Evolutionary conservation across 2,113 vertebrate genomes (phyloP).

Genomic region (Nymphicus hollandicus): DNA sequence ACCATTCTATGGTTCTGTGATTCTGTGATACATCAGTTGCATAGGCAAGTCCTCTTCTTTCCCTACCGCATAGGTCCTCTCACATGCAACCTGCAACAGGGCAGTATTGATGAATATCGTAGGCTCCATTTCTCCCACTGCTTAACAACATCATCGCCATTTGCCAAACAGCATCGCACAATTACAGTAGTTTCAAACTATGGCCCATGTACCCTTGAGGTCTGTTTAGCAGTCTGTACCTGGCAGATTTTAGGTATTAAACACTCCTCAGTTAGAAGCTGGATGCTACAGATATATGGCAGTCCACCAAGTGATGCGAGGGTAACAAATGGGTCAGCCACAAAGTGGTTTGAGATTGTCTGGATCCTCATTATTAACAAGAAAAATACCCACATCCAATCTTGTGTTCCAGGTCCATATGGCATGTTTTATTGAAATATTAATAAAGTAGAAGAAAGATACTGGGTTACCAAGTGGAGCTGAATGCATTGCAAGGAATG

Average conservation of each 20-base stretch:
- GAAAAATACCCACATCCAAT: background rate
- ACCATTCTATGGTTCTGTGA: background rate
- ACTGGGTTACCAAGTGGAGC: background rate
- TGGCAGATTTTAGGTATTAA: background rate
- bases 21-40: background rate
- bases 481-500: background rate
- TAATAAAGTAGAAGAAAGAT: background rate
- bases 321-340: background rate
- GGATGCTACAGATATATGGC: background rate
- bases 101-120: background rate
- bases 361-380: background rate
- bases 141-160: background rate
- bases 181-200: background rate
- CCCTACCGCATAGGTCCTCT: background rate
- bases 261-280: background rate
- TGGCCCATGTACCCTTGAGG: background rate
- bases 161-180: background rate
- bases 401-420: background rate
- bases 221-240: background rate
- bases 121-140: background rate
- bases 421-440: background rate
- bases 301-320: background rate
- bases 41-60: background rate
- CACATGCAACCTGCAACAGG: background rate
- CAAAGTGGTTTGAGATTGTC: background rate